Evolutionary conservation across 2,113 vertebrate species (phyloP), one percentile per base, ranked within the genome.

Genomic region (Casuarius casuarius): DNA sequence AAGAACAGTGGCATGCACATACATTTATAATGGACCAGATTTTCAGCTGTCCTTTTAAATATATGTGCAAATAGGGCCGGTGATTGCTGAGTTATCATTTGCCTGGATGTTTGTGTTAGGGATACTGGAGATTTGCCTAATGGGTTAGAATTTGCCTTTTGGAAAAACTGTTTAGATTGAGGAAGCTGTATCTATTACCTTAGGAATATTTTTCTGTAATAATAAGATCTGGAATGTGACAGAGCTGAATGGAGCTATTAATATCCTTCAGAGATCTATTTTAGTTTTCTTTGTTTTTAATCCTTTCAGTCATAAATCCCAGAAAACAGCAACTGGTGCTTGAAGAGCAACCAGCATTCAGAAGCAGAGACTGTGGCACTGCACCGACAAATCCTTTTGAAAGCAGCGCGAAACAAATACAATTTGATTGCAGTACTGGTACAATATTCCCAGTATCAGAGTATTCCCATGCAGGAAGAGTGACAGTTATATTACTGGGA

Each of bases 281-380:
- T 95, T 94, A 56, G 46, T 92, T 85, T 87, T 86, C 71, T 90
- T 89, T 91, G 84, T 7, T 93, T 95, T 92, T 92, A 94, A 95
- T 95, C 73, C 82, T 97, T 97, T 84, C 66, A 71, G 61, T 91
- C 75, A 28, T 90, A 89, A 88, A 92, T 94, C 54, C 65, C 91
- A 96, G 75, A 90, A 94, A 95, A 68, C 49, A 81, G 52, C 70
- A 85, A 78, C 71, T 65, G 82, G 56, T 85, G 35, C 66, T 80
- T 74, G 67, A 95, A 72, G 51, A 94, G 20, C 73, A 86, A 31
- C 19, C 25, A 59, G 29, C 33, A 31, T 87, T 68, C 3, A 6
- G 72, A 83, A 75, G 44, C 75, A 74, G 46, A 12, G 80, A 56
- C 42, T 70, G 59, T 33, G 49, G 76, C 48, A 21, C 77, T 90